Percentiles rank a stretch among this genome's conserved stretches.
phyloP scores from a whole-genome alignment of 2,797 vertebrate species.

The Clarias platycephalus region DNA sequence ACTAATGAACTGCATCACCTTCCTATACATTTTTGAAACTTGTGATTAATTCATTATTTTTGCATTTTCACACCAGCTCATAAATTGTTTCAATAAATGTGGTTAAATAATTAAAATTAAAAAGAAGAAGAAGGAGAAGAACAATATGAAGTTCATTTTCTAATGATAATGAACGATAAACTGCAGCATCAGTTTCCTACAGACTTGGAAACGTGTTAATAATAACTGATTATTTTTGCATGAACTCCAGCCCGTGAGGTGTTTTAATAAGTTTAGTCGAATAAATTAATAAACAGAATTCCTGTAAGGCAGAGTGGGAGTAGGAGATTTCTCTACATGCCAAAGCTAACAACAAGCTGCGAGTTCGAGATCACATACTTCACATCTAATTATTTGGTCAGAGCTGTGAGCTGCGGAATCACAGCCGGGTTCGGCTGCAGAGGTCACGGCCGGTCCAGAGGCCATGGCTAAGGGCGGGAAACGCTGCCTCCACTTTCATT shows the following conservation, averaged over 20 bases:
- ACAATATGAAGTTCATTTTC: background rate
- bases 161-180: background rate
- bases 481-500: slow-evolving; percentile 3
- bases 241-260: background rate
- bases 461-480: background rate
- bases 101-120: background rate
- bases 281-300: background rate
- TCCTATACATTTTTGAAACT: background rate
- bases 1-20: background rate
- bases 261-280: slow-evolving; percentile 1
- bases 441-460: slow-evolving; percentile 12
- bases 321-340: background rate
- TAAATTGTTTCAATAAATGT: background rate
- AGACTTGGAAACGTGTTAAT: background rate
- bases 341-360: background rate
- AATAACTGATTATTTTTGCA: background rate
- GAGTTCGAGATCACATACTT: background rate
- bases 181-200: background rate
- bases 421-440: slow-evolving; percentile 7
- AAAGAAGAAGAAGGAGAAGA: background rate
- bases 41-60: background rate
- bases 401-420: slow-evolving; percentile 14
- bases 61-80: background rate
- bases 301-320: background rate
- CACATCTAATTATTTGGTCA: slow-evolving; percentile 18